Evolutionary conservation across 2,888 invertebrate species (phyloP).

Genomic region (Copidosoma aretas): DNA sequence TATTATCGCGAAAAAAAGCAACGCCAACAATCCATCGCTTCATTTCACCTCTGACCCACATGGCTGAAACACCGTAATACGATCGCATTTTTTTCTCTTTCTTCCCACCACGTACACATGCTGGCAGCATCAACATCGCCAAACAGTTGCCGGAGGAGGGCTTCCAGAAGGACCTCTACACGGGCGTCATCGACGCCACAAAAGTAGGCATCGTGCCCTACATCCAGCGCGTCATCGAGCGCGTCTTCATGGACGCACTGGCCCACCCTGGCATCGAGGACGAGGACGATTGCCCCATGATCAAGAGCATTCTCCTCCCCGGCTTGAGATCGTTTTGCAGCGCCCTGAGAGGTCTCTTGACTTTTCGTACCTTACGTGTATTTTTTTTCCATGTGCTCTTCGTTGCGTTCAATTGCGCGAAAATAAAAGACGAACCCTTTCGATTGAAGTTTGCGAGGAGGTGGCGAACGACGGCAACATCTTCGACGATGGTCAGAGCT

Average conservation of each 20-base stretch:
- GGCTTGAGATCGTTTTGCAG: conserved; percentile 87
- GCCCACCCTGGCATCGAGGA: conserved; percentile 81
- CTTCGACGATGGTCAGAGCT: conserved; percentile 75
- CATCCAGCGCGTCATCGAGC: conserved; percentile 85
- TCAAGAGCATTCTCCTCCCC: conserved; percentile 83
- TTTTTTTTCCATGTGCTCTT: no score
- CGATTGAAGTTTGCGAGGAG: conserved; percentile 76
- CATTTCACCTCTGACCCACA: no score
- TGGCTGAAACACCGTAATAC: no score
- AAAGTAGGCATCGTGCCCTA: conserved; percentile 84
- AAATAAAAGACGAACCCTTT: neutral
- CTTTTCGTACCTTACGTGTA: neutral
- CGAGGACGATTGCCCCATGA: conserved; percentile 84
- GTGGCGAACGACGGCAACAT: conserved; percentile 80
- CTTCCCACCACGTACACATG: no score
- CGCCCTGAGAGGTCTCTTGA: conserved; percentile 76
- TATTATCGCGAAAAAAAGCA: no score
- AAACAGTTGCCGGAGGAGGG: conserved; percentile 91
- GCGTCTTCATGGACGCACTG: conserved; percentile 88
- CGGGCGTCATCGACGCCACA: conserved; percentile 80
- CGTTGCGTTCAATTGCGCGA: neutral
- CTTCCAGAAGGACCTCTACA: conserved; percentile 83
- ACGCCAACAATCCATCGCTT: no score
- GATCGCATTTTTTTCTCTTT: no score
- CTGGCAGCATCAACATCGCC: conserved; percentile 71